These are phyloP conservation scores for Amia ocellicauda DNA, from an alignment of 2,113 vertebrate species.

Conservation along the genomic window DNA sequence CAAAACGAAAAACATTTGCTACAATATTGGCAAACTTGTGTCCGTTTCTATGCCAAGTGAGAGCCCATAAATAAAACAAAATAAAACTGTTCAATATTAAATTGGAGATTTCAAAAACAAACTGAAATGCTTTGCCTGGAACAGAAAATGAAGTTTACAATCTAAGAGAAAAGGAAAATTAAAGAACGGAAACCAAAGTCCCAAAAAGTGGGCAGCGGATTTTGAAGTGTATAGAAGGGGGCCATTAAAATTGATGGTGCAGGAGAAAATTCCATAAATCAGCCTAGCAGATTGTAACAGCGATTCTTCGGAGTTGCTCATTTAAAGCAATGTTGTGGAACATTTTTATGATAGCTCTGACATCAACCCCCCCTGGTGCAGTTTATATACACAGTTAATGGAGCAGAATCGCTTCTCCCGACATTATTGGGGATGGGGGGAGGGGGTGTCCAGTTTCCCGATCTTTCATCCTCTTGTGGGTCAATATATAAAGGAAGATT, in stretches of 20 bases:
- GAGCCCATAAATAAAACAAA: too few relatives aligned
- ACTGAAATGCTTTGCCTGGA: too few relatives aligned
- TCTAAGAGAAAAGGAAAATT: too few relatives aligned
- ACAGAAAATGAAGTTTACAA: too few relatives aligned
- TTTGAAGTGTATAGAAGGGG: not conserved
- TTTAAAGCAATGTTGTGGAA: conserved; percentile 28
- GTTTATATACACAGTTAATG: conserved; percentile 46
- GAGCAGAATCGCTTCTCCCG: conserved; percentile 23
- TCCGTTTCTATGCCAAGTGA: too few relatives aligned
- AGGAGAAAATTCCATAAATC: conserved; percentile 45
- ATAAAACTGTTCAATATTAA: too few relatives aligned
- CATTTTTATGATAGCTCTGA: conserved; percentile 45
- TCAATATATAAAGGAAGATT: not conserved
- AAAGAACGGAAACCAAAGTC: too few relatives aligned
- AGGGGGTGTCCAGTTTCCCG: not conserved
- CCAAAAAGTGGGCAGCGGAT: too few relatives aligned
- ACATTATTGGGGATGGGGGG: not conserved
- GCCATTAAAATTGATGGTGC: conserved; percentile 35
- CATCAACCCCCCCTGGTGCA: conserved; percentile 20
- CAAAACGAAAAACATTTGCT: too few relatives aligned
- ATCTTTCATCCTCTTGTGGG: not conserved
- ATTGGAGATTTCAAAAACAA: too few relatives aligned
- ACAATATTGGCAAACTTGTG: too few relatives aligned
- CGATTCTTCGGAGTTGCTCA: not conserved
- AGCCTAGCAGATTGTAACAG: conserved; percentile 30